Base-by-base conservation (phyloP, 1,140 invertebrate genomes). In the Aphis craccivora region DNA sequence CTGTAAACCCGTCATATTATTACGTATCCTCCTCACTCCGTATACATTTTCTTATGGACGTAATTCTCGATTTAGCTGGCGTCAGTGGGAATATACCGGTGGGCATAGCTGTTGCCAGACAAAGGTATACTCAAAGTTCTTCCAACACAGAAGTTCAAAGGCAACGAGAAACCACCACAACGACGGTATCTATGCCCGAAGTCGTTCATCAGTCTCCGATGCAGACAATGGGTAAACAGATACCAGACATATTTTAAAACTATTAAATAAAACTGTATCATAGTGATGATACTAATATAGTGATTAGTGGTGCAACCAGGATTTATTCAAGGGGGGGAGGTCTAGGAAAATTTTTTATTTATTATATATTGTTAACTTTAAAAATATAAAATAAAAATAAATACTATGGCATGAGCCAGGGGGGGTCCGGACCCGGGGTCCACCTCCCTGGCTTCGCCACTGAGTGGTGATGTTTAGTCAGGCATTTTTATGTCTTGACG, bases 41-140 rank as follows among this genome's bases (percentile, higher is more conserved):
- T 53, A 5, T 51, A 53, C 20, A 22, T 25, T 37, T 35, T 23
- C 23, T 89, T 37, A 53, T 53, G 48, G 25, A 53, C 35, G 8
- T 23, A 22, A 35, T 89, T 89, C 14, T 89, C 14, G 37, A 55
- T 92, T 81, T 81, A 92, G 84, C 93, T 25, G 86, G 81, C 51
- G 83, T 94, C 23, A 94, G 87, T 51, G 90, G 83, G 22, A 94
- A 48, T 67, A 98, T 98, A 95, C 97, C 97, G 94, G 97, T 98
- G 94, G 98, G 98, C 84, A 98, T 98, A 94, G 97, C 98, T 35
- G 97, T 98, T 94, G 98, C 97, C 67, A 96, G 97, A 94, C 97
- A 98, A 95, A 96, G 98, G 94, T 93, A 83, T 37, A 94, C 89
- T 18, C 91, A 93, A 43, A 93, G 91, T 37, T 53, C 91, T 37